A percentile compares a stretch with the other conserved stretches of the same genome.
phyloP scores from a whole-genome alignment of 64 coral and sea anemone genomes.

The Trachythela sp. region DNA sequence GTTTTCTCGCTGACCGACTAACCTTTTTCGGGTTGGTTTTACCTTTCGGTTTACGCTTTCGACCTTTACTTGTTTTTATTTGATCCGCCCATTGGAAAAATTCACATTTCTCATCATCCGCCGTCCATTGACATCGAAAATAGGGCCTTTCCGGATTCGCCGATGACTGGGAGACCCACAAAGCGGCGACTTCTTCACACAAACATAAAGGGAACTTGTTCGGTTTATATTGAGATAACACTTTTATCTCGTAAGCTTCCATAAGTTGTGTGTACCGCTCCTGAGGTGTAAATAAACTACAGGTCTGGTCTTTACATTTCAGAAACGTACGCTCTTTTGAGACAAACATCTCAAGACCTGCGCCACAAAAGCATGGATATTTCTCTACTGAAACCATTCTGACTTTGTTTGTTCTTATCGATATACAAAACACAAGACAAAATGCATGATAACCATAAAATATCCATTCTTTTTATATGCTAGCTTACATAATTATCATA shows the following conservation, averaged over 20 bases:
- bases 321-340: not conserved
- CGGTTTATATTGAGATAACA: not conserved
- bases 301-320: not conserved
- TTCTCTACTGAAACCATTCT: not conserved
- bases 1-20: not conserved
- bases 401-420: not conserved
- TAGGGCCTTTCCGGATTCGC: not conserved
- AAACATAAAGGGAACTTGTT: slow-evolving; percentile 1
- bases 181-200: not conserved
- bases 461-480: not conserved
- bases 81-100: slow-evolving; percentile 7
- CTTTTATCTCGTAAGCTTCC: not conserved
- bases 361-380: too few relatives aligned
- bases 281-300: not conserved
- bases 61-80: not conserved
- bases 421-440: not conserved
- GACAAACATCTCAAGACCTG: not conserved
- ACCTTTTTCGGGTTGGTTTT: not conserved
- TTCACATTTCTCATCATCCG: not conserved
- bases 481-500: not conserved
- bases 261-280: not conserved
- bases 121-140: not conserved
- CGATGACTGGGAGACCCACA: not conserved
- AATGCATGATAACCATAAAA: not conserved
- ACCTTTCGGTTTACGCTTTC: not conserved